A percentile compares a stretch with the other conserved stretches of the same genome.
Evolutionary conservation across 2,888 invertebrate genomes (phyloP).

Genomic region (Zaprionus lineosus): DNA sequence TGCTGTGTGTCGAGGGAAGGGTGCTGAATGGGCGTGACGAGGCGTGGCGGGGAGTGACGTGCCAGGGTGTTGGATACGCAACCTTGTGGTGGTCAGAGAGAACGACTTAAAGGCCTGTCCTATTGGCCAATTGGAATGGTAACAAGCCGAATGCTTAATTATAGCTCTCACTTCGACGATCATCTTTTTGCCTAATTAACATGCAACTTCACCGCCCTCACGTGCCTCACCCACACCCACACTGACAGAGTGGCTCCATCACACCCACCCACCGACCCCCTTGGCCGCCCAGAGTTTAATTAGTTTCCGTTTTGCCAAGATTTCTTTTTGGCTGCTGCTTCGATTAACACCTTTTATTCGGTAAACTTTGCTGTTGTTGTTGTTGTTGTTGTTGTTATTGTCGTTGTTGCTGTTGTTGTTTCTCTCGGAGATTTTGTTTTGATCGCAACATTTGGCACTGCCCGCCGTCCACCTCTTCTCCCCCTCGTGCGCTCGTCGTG

Average conservation of each 20-base stretch:
- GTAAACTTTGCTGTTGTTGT: too few species aligned
- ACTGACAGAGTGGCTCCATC: too few species aligned
- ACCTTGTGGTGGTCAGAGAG: too few species aligned
- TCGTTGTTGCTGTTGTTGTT: slow-evolving; percentile 23
- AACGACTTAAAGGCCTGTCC: slow-evolving; percentile 41
- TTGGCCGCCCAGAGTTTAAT: slow-evolving; percentile 8
- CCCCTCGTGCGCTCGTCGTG: neutral
- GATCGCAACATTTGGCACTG: slow-evolving; percentile 46
- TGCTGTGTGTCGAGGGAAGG: too few species aligned
- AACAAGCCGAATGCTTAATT: slow-evolving; percentile 36
- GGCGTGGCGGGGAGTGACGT: slow-evolving; percentile 1
- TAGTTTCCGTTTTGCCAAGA: slow-evolving; percentile 39
- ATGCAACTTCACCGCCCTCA: too few species aligned
- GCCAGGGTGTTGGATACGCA: too few species aligned
- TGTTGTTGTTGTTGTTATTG: slow-evolving; percentile 6
- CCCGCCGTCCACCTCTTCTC: neutral
- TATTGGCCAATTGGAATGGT: slow-evolving; percentile 44
- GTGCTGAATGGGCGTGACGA: slow-evolving; percentile 19
- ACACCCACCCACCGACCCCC: neutral
- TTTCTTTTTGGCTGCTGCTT: too few species aligned
- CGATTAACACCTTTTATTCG: too few species aligned
- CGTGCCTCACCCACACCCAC: too few species aligned
- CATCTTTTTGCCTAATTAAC: too few species aligned
- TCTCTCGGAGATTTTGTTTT: slow-evolving; percentile 61
- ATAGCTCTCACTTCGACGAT: slow-evolving; percentile 13